phyloP scores from a whole-genome alignment of 2,888 invertebrate genomes.

The Caenorhabditis wallacei region DNA sequence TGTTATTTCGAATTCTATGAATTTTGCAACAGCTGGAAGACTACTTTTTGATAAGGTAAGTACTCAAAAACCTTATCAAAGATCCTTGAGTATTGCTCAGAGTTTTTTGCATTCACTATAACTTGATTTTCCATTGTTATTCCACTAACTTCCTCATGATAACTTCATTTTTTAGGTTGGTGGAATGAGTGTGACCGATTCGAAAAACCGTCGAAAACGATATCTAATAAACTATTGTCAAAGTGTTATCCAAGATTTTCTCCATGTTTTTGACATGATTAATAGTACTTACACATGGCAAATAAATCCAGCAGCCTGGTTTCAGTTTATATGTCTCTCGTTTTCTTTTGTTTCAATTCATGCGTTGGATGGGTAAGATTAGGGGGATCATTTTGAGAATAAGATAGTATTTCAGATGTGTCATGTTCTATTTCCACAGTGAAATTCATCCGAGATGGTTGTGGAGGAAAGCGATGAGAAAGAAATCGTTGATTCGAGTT shows the following conservation, averaged over 20 bases:
- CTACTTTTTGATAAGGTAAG: conserved; percentile 41
- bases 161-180: conserved; percentile 54
- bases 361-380: conserved; percentile 35
- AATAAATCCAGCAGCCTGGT: conserved; percentile 34
- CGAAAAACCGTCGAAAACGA: conserved; percentile 43
- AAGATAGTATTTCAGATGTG: conserved; percentile 18
- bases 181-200: conserved; percentile 46
- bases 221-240: conserved; percentile 44
- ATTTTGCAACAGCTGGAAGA: conserved; percentile 42
- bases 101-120: no score
- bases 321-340: conserved; percentile 40
- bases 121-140: not conserved
- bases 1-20: conserved; percentile 46
- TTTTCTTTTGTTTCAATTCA: conserved; percentile 54
- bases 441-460: conserved; percentile 49
- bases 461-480: conserved; percentile 46
- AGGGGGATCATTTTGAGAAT: not conserved
- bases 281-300: conserved; percentile 53
- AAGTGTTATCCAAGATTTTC: conserved; percentile 50
- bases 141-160: not conserved
- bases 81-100: no score
- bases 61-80: no score
- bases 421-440: conserved; percentile 53
- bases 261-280: conserved; percentile 54
- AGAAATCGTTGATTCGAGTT: conserved; percentile 25